A percentile compares a stretch with the other conserved stretches of the same genome.
Evolutionary conservation across 2,888 invertebrate genomes (phyloP).

Genomic region (Venusia cambrica): DNA sequence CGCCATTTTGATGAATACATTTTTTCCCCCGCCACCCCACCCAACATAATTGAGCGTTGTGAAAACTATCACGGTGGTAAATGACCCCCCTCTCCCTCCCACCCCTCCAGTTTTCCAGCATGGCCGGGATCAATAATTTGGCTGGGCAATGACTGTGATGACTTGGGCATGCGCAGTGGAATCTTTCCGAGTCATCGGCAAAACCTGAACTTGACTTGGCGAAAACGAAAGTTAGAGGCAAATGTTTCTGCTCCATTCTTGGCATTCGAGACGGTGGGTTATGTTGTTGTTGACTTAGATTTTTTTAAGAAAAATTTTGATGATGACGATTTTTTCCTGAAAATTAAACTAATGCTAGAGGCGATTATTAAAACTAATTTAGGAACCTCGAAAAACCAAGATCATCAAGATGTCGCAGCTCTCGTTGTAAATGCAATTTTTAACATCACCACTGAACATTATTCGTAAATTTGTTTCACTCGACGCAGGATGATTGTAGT

Average conservation of each 20-base stretch:
- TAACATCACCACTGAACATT: constrained; percentile 9
- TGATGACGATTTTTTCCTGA: constrained; percentile 11
- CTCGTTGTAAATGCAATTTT: constrained; percentile 1
- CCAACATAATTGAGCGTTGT: constrained; percentile 76
- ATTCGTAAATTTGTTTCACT: constrained; percentile 34
- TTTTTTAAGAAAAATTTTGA: constrained; percentile 15
- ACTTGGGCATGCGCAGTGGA: constrained; percentile 69
- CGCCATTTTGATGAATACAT: constrained; percentile 71
- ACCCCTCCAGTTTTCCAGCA: constrained; percentile 72
- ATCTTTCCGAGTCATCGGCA: constrained; percentile 62
- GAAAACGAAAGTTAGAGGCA: constrained; percentile 76
- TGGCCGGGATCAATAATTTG: constrained; percentile 79
- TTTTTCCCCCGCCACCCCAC: constrained; percentile 58
- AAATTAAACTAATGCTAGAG: constrained; percentile 1
- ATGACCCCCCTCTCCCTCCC: constrained; percentile 59
- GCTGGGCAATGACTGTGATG: constrained; percentile 81
- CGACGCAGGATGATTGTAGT: constrained; percentile 27
- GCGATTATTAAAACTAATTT: constrained; percentile 1
- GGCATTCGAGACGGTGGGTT: constrained; percentile 34
- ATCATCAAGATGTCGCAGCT: neutral
- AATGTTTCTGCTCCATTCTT: constrained; percentile 77
- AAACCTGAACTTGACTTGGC: constrained; percentile 79
- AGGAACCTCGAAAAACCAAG: neutral
- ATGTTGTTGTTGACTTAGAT: constrained; percentile 22
- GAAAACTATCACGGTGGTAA: constrained; percentile 79